Evolutionary conservation across 2,113 vertebrate species (phyloP), one percentile per base, ranked within the genome.

Genomic region (Capreolus pygargus): DNA sequence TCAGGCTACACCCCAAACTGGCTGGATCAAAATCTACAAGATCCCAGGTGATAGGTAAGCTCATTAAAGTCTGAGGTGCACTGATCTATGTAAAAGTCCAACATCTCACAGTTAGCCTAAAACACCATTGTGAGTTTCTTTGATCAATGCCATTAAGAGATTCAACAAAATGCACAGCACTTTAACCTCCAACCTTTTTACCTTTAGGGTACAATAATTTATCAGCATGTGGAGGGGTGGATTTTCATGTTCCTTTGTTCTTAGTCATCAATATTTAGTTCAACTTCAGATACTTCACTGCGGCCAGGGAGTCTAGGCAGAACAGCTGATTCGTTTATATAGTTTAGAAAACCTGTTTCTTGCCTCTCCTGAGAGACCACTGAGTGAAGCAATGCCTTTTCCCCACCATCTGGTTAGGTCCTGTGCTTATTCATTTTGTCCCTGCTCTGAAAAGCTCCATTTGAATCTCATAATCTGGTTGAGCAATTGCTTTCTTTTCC

Each of bases 401-500:
- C 9, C 45, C 92, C 90, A 98, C 78, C 97, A 98, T 97, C 89
- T 98, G 97, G 85, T 88, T 87, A 52, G 89, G 76, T 95, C 58
- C 91, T 96, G 1, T 67, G 96, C 57, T 13, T 97, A 97, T 86
- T 97, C 85, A 98, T 95, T 36, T 86, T 97, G 76, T 74, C 52
- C 5, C 12, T 95, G 36, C 45, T 96, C 79, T 90, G 55, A 95
- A 89, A 97, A 95, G 4, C 58, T 85, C 57, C 70, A 97, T 97
- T 98, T 97, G 79, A 96, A 95, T 58, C 3, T 81, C 70, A 96
- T 95, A 82, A 89, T 97, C 79, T 95, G 91, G 36, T 96, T 97
- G 94, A 86, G 55, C 89, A 91, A 85, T 81, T 98, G 50, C 55
- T 93, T 93, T 45, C 39, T 96, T 97, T 96, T 54, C 36, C 36